Evolutionary conservation across 2,888 invertebrate genomes (phyloP).

Genomic region (Brachyptera risi): DNA sequence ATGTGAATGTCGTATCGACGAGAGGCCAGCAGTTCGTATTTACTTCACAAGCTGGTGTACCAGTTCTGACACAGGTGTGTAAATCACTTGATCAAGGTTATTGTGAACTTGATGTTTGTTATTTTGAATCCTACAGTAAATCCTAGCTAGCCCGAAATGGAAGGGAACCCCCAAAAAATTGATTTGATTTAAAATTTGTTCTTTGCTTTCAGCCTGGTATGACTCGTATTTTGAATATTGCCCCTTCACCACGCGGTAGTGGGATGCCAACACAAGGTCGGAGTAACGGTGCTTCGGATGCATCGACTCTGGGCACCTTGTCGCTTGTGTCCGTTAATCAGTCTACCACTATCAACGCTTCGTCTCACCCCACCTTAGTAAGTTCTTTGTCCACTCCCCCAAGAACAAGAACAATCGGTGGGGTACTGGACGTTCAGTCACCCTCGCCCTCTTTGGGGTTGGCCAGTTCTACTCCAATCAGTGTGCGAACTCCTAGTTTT

Average conservation of each 20-base stretch:
- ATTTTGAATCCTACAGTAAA: no score
- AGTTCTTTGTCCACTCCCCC: constrained; percentile 34
- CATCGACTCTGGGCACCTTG: constrained; percentile 25
- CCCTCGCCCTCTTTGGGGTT: constrained; percentile 23
- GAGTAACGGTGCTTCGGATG: constrained; percentile 22
- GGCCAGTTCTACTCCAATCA: constrained; percentile 23
- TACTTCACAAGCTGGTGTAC: constrained; percentile 45
- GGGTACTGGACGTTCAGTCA: constrained; percentile 20
- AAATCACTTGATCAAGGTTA: no score
- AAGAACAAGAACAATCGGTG: constrained; percentile 25
- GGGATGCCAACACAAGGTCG: constrained; percentile 21
- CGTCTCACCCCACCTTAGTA: constrained; percentile 33
- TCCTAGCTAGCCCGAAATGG: no score
- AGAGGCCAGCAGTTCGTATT: constrained; percentile 46
- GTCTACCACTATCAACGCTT: constrained; percentile 27
- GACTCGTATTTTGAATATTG: constrained; percentile 51
- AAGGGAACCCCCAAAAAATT: neutral
- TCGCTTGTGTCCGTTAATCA: constrained; percentile 31
- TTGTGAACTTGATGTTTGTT: no score
- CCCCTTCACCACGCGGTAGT: constrained; percentile 29
- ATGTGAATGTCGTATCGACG: constrained; percentile 45
- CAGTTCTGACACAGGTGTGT: constrained; percentile 53
- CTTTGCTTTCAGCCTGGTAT: constrained; percentile 46
- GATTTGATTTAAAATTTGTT: neutral
- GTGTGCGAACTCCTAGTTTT: constrained; percentile 26